A percentile compares a stretch with the other conserved stretches of the same genome.
Conservation (phyloP, 1,140 invertebrate genomes). For the Solen grandis region DNA sequence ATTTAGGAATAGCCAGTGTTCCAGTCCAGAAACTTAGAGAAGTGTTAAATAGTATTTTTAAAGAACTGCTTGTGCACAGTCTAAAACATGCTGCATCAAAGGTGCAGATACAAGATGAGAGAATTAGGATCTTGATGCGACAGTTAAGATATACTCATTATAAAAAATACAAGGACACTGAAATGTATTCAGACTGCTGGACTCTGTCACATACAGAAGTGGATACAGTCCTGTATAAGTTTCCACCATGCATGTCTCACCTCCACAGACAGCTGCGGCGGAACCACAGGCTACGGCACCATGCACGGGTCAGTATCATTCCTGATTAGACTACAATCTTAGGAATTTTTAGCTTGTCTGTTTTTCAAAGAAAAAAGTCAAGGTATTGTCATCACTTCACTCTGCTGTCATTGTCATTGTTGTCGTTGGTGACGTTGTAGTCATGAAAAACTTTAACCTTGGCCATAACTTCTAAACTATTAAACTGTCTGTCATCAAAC, state of each 20-base stretch:
- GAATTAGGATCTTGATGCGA: not conserved
- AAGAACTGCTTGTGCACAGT: constrained; percentile 16
- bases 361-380: no score
- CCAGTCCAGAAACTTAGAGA: constrained; percentile 41
- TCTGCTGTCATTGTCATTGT: no score
- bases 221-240: constrained; percentile 35
- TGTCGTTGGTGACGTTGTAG: no score
- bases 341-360: no score
- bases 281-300: constrained; percentile 54
- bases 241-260: constrained; percentile 62
- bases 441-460: no score
- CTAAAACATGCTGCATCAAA: constrained; percentile 13
- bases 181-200: no score
- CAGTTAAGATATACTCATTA: no score
- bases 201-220: constrained; percentile 18
- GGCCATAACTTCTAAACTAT: no score
- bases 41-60: constrained; percentile 48
- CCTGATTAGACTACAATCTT: no score
- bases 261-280: constrained; percentile 46
- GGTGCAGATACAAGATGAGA: constrained; percentile 8
- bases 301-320: constrained; percentile 13
- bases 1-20: constrained; percentile 51
- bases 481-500: no score
- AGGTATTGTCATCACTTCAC: no score
- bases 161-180: no score